Percentiles rank a stretch among this genome's conserved stretches.
phyloP scores from a whole-genome alignment of 92 coral and sea anemone genomes.

The Bergia puertoricense region DNA sequence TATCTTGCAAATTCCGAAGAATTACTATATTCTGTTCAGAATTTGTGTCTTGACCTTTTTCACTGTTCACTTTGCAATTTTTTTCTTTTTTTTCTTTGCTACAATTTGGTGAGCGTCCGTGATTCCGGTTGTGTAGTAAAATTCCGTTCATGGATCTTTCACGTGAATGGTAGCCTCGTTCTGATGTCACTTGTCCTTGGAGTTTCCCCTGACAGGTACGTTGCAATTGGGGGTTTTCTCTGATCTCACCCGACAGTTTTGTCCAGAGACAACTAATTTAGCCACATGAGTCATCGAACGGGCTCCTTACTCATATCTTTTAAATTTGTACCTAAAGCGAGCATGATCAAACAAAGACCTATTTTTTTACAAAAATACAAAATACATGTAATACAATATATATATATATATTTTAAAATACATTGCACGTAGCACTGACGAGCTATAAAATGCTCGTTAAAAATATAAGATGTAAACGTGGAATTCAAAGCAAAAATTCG shows the following conservation, averaged over 20 bases:
- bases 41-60: background rate
- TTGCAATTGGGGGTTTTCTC: conserved; percentile 3
- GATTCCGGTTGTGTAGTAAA: conserved; percentile 71
- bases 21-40: background rate
- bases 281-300: too few species aligned
- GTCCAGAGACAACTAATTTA: too few species aligned
- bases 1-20: background rate
- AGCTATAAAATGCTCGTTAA: too few species aligned
- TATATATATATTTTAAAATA: too few species aligned
- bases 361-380: too few species aligned
- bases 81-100: background rate
- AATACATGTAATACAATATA: too few species aligned
- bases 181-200: conserved; percentile 17
- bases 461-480: too few species aligned
- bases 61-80: background rate
- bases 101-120: conserved; percentile 16
- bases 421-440: too few species aligned
- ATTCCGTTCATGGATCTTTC: conserved; percentile 82
- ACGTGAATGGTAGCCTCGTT: conserved; percentile 66
- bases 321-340: too few species aligned
- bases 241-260: background rate
- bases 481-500: too few species aligned
- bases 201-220: conserved; percentile 26
- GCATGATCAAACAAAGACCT: too few species aligned
- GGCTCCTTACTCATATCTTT: too few species aligned